Percentiles rank a stretch among this genome's conserved stretches.
phyloP scores from a whole-genome alignment of 2,113 vertebrate species.

The Charadrius vociferus region DNA sequence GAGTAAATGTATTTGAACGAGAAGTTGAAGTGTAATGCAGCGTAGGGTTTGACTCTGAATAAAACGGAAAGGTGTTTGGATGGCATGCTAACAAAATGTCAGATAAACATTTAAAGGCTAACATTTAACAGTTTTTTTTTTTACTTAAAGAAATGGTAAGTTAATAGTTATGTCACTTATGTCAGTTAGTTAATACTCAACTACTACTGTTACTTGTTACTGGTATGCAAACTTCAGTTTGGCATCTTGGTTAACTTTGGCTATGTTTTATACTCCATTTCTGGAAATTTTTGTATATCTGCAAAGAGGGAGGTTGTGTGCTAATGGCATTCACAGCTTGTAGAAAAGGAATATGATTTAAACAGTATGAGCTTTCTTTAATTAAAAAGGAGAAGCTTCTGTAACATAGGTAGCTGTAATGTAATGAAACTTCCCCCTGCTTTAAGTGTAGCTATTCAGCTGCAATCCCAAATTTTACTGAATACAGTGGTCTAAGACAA shows the following conservation, averaged over 20 bases:
- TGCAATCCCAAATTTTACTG: not conserved
- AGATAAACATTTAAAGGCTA: not conserved
- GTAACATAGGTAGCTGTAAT: not conserved
- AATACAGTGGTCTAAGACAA: rapidly evolving
- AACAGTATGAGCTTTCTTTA: not conserved
- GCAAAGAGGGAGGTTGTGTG: not conserved
- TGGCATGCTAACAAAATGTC: rapidly evolving
- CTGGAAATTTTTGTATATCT: not conserved
- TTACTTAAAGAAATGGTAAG: not conserved
- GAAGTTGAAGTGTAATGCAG: not conserved
- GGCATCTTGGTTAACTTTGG: not conserved
- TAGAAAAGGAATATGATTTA: rapidly evolving
- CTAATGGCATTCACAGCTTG: not conserved
- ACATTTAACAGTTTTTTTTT: too few species aligned
- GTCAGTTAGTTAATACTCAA: not conserved
- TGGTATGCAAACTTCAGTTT: not conserved
- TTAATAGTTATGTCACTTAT: not conserved
- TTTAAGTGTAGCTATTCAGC: not conserved
- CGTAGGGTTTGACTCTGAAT: not conserved
- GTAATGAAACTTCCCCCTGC: not conserved
- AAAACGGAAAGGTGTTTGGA: rapidly evolving
- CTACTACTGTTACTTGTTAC: not conserved
- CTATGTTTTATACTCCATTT: not conserved
- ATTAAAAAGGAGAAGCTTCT: not conserved
- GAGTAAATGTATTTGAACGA: not conserved